Evolutionary conservation across 2,888 invertebrate species (phyloP), one percentile per base, ranked within the genome.

Genomic region (Pantelozetes paolii): DNA sequence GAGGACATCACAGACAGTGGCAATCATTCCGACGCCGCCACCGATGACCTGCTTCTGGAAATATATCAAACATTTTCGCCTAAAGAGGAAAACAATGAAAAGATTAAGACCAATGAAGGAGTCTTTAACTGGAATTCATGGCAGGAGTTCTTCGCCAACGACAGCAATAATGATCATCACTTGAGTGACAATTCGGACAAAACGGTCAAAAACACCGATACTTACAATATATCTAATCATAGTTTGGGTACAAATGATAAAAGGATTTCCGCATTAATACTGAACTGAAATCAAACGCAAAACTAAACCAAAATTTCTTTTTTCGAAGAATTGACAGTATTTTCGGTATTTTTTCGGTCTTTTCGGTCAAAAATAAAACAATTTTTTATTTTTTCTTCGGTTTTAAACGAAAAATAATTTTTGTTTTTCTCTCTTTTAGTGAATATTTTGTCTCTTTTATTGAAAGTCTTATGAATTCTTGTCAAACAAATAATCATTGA

Each of bases 161-260:
- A 69, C 45, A 69, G 69, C 69, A 69, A 69, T 69, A 69, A 69
- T 69, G 26, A 69, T 20, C 40, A 69, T 26, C 26, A 69, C 40
- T 69, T 69, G 40, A 20, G 20, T 64, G 36, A 36, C 62, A 40
- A 30, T 15, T 15, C 28, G 28, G 62, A 64, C 36, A 36, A 20
- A 64, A 36, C 3, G 32, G 62, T 64, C 69, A 42, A 45, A 69
- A 32, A 40, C 32, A 69, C 26, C 18, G 69, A 69, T 69, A 69
- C 69, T 69, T 69, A 69, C 69, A 45, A 69, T 69, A 45, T 20
- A 23, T 69, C 69, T 69, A 69, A 69, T 69, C 69, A 69, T 36
- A 69, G 69, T 45, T 45, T 69, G 45, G 69, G 69, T 69, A 69
- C 69, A 69, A 69, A 69, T 45, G 69, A 45, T 45, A 69, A 69